phyloP scores from a whole-genome alignment of 2,888 invertebrate genomes.

The Anoncus sp. region DNA sequence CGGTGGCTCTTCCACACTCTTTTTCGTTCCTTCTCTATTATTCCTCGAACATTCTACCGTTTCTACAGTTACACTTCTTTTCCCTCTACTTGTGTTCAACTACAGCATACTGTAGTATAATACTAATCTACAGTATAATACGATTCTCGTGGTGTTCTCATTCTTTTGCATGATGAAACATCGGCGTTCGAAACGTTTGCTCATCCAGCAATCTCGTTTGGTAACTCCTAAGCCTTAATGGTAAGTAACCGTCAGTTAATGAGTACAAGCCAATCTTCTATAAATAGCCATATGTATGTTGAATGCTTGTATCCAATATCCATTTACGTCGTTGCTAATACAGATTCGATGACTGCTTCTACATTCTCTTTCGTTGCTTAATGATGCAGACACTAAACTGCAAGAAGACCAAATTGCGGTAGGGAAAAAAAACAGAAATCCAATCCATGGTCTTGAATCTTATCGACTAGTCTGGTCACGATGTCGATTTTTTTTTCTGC shows the following conservation, averaged over 20 bases:
- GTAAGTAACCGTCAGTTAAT: conserved; percentile 59
- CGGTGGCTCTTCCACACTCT: conserved; percentile 39
- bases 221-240: conserved; percentile 40
- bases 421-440: background rate
- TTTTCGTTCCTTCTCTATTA: conserved; percentile 34
- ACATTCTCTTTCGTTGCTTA: conserved; percentile 9
- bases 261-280: conserved; percentile 63
- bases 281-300: conserved; percentile 52
- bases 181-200: conserved; percentile 19
- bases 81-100: conserved; percentile 5
- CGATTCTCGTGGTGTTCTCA: conserved; percentile 29
- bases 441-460: conserved; percentile 27
- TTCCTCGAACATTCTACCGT: conserved; percentile 49
- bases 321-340: conserved; percentile 28
- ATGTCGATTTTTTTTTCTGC: conserved; percentile 27
- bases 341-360: conserved; percentile 14
- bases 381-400: conserved; percentile 6
- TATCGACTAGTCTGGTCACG: conserved; percentile 56
- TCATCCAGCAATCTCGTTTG: conserved; percentile 19
- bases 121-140: conserved; percentile 4
- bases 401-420: background rate
- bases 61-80: conserved; percentile 39
- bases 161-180: conserved; percentile 25
- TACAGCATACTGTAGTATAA: background rate
- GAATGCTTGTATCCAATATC: conserved; percentile 1